Evolutionary conservation across 2,888 invertebrate species (phyloP).

Genomic region (Pheosia tremula): DNA sequence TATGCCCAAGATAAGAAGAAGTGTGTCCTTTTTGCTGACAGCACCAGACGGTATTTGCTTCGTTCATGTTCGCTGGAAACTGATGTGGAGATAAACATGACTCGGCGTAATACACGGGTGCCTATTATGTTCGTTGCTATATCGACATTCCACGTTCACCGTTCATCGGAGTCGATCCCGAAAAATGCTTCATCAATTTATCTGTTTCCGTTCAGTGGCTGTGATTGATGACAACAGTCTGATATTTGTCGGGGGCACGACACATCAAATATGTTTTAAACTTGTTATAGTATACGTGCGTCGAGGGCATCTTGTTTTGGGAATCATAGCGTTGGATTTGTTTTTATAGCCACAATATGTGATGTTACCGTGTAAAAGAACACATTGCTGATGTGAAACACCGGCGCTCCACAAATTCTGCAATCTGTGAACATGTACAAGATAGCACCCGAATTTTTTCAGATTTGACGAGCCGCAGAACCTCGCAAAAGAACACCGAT

Average conservation of each 20-base stretch:
- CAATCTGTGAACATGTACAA: too few species aligned
- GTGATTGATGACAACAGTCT: slow-evolving; percentile 63
- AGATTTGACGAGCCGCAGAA: too few species aligned
- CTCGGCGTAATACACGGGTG: slow-evolving; percentile 40
- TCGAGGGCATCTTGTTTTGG: slow-evolving; percentile 11
- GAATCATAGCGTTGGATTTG: slow-evolving; percentile 14
- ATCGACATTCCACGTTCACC: slow-evolving; percentile 43
- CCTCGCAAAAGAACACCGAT: too few species aligned
- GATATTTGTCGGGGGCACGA: slow-evolving; percentile 62
- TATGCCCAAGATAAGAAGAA: neutral
- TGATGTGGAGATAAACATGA: slow-evolving; percentile 50
- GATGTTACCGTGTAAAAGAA: too few species aligned
- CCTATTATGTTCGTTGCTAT: slow-evolving; percentile 42
- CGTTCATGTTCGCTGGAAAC: slow-evolving; percentile 24
- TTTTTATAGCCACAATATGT: neutral
- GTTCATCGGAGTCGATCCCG: slow-evolving; percentile 44
- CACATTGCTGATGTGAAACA: too few species aligned
- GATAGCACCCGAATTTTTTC: too few species aligned
- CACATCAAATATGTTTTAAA: slow-evolving; percentile 50
- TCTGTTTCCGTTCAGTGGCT: slow-evolving; percentile 60
- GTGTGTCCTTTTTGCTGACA: slow-evolving; percentile 4
- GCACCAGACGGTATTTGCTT: slow-evolving; percentile 21
- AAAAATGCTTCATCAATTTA: slow-evolving; percentile 69
- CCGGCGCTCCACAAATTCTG: too few species aligned
- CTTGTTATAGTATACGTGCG: slow-evolving; percentile 24